Evolutionary conservation across 2,113 vertebrate species (phyloP).

Genomic region (Engystomops pustulosus): DNA sequence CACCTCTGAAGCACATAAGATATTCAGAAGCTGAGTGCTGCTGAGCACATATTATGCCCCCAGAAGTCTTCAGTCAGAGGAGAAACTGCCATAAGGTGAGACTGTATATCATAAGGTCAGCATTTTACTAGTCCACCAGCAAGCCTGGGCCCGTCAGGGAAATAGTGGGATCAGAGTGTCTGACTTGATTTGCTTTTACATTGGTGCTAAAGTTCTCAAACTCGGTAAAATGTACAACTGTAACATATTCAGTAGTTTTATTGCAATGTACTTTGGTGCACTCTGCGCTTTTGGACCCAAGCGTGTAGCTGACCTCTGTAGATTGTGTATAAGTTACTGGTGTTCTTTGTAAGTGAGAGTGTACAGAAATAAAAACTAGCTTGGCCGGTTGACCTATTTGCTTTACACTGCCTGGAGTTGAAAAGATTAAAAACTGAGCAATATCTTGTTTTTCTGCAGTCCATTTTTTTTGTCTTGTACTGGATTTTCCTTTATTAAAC

Average conservation of each 20-base stretch:
- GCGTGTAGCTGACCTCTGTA: conserved; percentile 55
- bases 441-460: conserved; percentile 56
- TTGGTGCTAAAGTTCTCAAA: conserved; percentile 52
- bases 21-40: neutral
- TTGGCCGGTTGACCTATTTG: conserved; percentile 57
- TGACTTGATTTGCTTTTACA: conserved; percentile 56
- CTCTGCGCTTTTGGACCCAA: conserved; percentile 55
- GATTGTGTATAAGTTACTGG: conserved; percentile 55
- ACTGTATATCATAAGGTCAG: conserved; percentile 47
- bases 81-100: conserved; percentile 22
- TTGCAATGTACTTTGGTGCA: conserved; percentile 55
- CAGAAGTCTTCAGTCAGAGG: conserved; percentile 27
- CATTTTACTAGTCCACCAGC: conserved; percentile 37
- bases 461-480: conserved; percentile 51
- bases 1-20: conserved; percentile 5
- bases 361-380: conserved; percentile 55
- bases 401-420: conserved; percentile 58
- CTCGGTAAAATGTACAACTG: conserved; percentile 53
- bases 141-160: conserved; percentile 31
- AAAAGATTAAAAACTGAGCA: conserved; percentile 60
- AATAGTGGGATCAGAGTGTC: conserved; percentile 42
- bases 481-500: conserved; percentile 53
- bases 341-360: conserved; percentile 52
- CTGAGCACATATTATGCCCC: neutral
- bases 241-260: conserved; percentile 57